Conservation (phyloP, 2,888 invertebrate genomes). For the Ophion ventricosus region DNA sequence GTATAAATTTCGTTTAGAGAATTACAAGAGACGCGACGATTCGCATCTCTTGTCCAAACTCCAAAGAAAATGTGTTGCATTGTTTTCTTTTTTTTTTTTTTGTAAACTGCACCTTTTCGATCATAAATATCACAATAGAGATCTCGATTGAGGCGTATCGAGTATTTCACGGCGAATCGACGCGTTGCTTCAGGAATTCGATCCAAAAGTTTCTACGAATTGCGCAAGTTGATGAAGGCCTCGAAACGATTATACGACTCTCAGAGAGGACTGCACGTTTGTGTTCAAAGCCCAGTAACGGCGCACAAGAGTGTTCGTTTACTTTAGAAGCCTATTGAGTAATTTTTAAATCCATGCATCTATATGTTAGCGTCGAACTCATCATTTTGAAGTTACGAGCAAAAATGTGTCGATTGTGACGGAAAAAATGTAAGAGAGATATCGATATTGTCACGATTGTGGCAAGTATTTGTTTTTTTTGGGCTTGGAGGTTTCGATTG, state of each 20-base stretch:
- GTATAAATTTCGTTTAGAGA: background rate
- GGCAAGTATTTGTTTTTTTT: background rate
- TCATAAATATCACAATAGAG: conserved; percentile 27
- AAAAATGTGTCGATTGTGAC: background rate
- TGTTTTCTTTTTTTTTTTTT: background rate
- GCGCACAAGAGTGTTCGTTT: background rate
- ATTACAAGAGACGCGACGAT: background rate
- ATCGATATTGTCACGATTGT: background rate
- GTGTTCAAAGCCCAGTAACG: too few species aligned
- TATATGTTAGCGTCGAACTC: too few species aligned
- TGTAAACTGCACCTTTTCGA: conserved; percentile 1
- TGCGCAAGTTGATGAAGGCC: background rate
- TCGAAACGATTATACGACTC: too few species aligned
- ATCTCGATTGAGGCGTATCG: background rate
- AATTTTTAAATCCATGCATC: background rate
- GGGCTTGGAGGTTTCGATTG: background rate
- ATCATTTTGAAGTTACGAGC: too few species aligned
- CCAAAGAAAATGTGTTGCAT: background rate
- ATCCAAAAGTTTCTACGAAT: background rate
- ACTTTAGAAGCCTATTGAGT: background rate
- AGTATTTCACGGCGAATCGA: background rate
- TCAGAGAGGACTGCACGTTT: too few species aligned
- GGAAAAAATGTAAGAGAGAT: background rate
- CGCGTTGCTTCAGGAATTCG: background rate
- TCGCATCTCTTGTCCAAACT: too few species aligned